A percentile compares a stretch with the other conserved stretches of the same genome.
Evolutionary conservation across 2,888 invertebrate species (phyloP).

Genomic region (Perdita meconis): DNA sequence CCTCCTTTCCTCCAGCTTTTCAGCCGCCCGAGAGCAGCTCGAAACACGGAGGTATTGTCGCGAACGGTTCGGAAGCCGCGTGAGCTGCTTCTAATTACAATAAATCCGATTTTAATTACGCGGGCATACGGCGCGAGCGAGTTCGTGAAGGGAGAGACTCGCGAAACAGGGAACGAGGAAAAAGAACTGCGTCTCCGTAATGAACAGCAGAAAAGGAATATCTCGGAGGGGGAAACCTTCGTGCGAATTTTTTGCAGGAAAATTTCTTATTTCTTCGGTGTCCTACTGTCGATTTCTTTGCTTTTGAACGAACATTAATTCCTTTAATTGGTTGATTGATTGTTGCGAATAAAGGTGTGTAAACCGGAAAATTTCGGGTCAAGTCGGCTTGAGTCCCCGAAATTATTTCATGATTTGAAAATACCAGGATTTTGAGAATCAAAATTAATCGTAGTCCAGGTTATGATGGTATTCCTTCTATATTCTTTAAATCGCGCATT

Average conservation of each 20-base stretch:
- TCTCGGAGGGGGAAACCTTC: background rate
- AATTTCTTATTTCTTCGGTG: conserved; percentile 35
- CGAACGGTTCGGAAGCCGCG: conserved; percentile 15
- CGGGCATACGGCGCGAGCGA: conserved; percentile 23
- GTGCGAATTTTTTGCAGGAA: conserved; percentile 4
- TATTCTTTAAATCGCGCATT: too few species aligned
- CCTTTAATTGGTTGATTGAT: too few species aligned
- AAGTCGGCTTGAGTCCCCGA: too few species aligned
- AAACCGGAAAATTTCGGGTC: too few species aligned
- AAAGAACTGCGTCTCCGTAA: conserved; percentile 40
- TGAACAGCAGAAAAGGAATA: conserved; percentile 35
- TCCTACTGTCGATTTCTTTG: background rate
- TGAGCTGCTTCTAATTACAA: conserved; percentile 73
- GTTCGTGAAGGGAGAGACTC: background rate
- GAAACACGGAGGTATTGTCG: conserved; percentile 9
- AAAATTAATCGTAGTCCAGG: too few species aligned
- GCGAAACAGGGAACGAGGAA: too few species aligned
- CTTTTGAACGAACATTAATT: background rate
- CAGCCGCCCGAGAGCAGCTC: background rate
- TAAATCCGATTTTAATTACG: conserved; percentile 76
- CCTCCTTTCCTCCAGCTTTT: background rate
- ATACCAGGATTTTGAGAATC: too few species aligned
- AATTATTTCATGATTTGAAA: too few species aligned
- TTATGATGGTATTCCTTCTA: too few species aligned
- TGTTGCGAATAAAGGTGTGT: too few species aligned